Conservation (phyloP, 2,797 vertebrate species). For the Psittacula derbiana region DNA sequence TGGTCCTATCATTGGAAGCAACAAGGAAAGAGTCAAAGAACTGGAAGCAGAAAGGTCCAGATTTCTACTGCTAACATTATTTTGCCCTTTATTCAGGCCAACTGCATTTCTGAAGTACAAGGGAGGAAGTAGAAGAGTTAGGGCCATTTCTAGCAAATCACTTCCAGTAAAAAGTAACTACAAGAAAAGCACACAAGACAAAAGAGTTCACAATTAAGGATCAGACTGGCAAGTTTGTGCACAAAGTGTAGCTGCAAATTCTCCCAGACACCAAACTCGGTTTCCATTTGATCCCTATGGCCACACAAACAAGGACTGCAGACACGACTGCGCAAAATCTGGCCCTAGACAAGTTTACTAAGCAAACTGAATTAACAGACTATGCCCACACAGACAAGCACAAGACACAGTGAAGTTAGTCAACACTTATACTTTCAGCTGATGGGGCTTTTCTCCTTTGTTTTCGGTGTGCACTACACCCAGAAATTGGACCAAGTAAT, state of each 20-base stretch:
- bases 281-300: background rate
- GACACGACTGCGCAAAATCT: conserved; percentile 18
- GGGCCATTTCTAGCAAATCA: conserved; percentile 37
- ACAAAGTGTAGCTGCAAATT: background rate
- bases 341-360: conserved; percentile 34
- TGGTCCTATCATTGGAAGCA: background rate
- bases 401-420: conserved; percentile 52
- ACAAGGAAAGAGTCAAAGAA: conserved; percentile 8
- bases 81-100: conserved; percentile 46
- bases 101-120: conserved; percentile 14
- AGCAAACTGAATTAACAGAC: conserved; percentile 53
- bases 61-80: conserved; percentile 1
- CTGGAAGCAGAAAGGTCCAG: conserved; percentile 9
- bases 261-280: background rate
- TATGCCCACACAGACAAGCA: conserved; percentile 62
- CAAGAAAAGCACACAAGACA: conserved; percentile 32
- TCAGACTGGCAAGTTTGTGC: background rate
- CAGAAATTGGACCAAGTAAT: background rate
- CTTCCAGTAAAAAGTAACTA: conserved; percentile 42
- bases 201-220: conserved; percentile 28
- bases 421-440: conserved; percentile 52
- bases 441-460: background rate
- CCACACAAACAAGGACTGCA: conserved; percentile 9
- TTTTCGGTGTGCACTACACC: background rate
- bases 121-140: background rate